Evolutionary conservation across 2,888 invertebrate species (phyloP).

Genomic region (Drosophila histrio): DNA sequence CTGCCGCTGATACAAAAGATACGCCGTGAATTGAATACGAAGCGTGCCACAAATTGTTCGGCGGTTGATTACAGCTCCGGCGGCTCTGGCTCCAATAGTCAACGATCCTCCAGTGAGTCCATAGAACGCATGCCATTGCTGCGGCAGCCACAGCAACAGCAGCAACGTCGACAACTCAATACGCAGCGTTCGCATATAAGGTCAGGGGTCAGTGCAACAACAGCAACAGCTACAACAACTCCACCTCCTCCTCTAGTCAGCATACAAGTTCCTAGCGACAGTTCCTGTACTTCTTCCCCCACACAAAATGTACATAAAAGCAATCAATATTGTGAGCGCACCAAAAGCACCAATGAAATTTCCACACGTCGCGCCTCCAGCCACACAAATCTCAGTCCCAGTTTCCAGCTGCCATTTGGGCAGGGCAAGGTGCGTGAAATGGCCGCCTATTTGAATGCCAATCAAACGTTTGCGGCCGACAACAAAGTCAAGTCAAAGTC

Average conservation of each 20-base stretch:
- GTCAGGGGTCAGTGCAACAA: slow-evolving; percentile 53
- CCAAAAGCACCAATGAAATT: slow-evolving; percentile 49
- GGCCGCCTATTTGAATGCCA: slow-evolving; percentile 87
- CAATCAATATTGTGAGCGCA: slow-evolving; percentile 74
- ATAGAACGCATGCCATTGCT: slow-evolving; percentile 77
- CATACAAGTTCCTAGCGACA: slow-evolving; percentile 81
- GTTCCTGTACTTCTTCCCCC: slow-evolving; percentile 79
- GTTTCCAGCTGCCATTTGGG: slow-evolving; percentile 80
- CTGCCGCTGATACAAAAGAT: slow-evolving; percentile 80
- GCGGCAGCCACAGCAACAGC: slow-evolving; percentile 35
- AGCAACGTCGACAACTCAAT: slow-evolving; percentile 76
- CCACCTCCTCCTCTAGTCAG: slow-evolving; percentile 52
- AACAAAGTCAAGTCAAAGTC: slow-evolving; percentile 65
- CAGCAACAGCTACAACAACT: background rate
- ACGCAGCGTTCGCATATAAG: slow-evolving; percentile 79
- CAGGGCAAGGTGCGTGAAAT: slow-evolving; percentile 89
- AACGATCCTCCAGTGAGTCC: slow-evolving; percentile 79
- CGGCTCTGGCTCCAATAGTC: slow-evolving; percentile 78
- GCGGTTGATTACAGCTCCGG: slow-evolving; percentile 69
- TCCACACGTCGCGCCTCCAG: slow-evolving; percentile 55
- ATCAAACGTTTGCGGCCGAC: slow-evolving; percentile 51
- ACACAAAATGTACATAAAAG: slow-evolving; percentile 73
- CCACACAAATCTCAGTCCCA: slow-evolving; percentile 64
- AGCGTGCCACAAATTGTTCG: slow-evolving; percentile 75
- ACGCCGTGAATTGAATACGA: slow-evolving; percentile 76